Percentiles rank a stretch among this genome's conserved stretches.
phyloP scores from a whole-genome alignment of 2,888 invertebrate genomes.

The Agrochola litura region DNA sequence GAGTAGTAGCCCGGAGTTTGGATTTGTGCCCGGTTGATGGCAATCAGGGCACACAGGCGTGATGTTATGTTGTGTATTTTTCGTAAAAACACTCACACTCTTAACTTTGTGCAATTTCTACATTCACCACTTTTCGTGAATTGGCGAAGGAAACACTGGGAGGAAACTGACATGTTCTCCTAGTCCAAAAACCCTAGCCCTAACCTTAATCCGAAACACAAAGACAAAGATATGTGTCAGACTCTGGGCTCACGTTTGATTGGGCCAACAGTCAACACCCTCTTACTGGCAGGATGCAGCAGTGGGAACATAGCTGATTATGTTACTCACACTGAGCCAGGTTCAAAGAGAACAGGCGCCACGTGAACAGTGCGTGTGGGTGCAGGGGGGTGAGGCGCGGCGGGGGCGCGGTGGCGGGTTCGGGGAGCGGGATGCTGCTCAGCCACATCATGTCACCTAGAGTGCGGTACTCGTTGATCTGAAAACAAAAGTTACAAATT shows the following conservation, averaged over 20 bases:
- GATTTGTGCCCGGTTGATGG: no score
- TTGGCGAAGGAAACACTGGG: background rate
- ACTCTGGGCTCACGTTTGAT: background rate
- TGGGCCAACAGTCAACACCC: background rate
- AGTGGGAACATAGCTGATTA: background rate
- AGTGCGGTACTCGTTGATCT: conserved; percentile 97
- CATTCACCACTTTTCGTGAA: background rate
- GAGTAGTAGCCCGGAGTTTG: no score
- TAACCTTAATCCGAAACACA: background rate
- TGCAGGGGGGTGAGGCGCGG: conserved; percentile 84
- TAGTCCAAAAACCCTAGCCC: background rate
- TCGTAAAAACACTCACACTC: background rate
- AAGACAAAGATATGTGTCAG: background rate
- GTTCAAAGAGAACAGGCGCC: conserved; percentile 94
- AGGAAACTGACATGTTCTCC: background rate
- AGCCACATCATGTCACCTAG: conserved; percentile 96
- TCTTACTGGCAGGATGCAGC: background rate
- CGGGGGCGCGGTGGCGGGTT: conserved; percentile 85
- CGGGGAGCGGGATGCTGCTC: conserved; percentile 82
- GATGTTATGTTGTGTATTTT: no score
- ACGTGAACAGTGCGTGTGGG: conserved; percentile 94
- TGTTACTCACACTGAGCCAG: conserved; percentile 80
- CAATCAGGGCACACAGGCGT: no score
- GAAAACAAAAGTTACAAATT: conserved; percentile 17
- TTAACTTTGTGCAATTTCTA: background rate